Conservation (phyloP, 2,113 vertebrate genomes). For the Rynchops niger region DNA sequence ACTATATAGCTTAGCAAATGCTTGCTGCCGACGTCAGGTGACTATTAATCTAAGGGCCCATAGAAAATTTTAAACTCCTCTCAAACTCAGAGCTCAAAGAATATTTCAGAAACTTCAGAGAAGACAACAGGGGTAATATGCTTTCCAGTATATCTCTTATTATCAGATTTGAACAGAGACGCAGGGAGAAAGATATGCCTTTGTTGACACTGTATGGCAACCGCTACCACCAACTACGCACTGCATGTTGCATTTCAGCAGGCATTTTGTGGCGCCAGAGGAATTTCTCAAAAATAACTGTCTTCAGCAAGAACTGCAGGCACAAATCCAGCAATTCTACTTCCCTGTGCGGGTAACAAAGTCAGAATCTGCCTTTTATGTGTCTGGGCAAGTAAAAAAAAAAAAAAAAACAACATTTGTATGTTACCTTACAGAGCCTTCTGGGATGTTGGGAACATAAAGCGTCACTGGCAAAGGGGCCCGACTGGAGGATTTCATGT, state of each 20-base stretch:
- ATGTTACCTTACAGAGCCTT: constrained; percentile 92
- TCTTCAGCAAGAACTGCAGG: neutral
- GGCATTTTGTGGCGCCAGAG: neutral
- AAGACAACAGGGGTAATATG: neutral
- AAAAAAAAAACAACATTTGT: neutral
- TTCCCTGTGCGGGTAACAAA: neutral
- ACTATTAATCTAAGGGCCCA: neutral
- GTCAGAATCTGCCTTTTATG: neutral
- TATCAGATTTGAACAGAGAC: neutral
- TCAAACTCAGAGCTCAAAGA: neutral
- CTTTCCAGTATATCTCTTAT: neutral
- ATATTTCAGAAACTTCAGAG: neutral
- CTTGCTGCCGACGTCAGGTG: neutral
- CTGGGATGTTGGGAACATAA: constrained; percentile 90
- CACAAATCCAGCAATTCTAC: neutral
- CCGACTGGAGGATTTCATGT: constrained; percentile 83
- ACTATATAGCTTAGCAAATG: neutral
- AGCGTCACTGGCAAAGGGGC: constrained; percentile 86
- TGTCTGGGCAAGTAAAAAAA: neutral
- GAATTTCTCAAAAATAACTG: neutral
- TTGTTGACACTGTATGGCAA: neutral
- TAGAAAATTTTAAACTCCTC: neutral
- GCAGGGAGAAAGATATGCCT: neutral
- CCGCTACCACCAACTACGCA: fast-evolving
- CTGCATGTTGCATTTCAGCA: neutral